phyloP scores from a whole-genome alignment of 92 coral and sea anemone species.

The Zoanthus sociatus region DNA sequence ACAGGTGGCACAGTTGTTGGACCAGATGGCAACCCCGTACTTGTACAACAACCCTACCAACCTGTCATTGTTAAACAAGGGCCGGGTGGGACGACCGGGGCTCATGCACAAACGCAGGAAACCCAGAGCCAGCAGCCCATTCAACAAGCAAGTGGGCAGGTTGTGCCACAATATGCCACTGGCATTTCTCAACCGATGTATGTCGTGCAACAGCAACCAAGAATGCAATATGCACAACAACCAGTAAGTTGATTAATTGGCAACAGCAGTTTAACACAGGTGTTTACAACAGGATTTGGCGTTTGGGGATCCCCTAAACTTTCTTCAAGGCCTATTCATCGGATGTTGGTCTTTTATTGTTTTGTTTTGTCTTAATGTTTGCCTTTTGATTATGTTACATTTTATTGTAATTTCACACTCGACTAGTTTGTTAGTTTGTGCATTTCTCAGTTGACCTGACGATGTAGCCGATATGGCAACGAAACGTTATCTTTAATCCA shows the following conservation, averaged over 20 bases:
- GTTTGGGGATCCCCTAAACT: no score
- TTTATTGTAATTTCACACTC: no score
- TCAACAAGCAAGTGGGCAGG: conserved; percentile 52
- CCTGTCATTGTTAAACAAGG: conserved; percentile 80
- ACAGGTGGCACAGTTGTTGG: conserved; percentile 86
- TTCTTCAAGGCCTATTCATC: no score
- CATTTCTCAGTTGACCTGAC: no score
- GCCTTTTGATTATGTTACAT: no score
- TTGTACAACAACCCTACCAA: conserved; percentile 85
- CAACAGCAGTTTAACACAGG: no score
- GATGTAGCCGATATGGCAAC: no score
- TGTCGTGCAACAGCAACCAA: conserved; percentile 72
- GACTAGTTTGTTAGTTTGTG: no score
- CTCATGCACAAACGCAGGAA: conserved; percentile 65
- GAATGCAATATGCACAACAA: conserved; percentile 79
- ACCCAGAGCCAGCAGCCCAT: conserved; percentile 63
- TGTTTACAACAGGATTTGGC: no score
- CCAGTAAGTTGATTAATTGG: conserved; percentile 59
- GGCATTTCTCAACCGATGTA: conserved; percentile 84
- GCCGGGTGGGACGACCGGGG: conserved; percentile 56
- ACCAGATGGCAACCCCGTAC: conserved; percentile 79
- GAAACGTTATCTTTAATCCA: no score
- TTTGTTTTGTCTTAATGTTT: no score
- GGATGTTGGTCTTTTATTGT: no score
- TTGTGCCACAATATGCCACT: conserved; percentile 66